phyloP scores from a whole-genome alignment of 2,113 vertebrate genomes.

The Rhea pennata region DNA sequence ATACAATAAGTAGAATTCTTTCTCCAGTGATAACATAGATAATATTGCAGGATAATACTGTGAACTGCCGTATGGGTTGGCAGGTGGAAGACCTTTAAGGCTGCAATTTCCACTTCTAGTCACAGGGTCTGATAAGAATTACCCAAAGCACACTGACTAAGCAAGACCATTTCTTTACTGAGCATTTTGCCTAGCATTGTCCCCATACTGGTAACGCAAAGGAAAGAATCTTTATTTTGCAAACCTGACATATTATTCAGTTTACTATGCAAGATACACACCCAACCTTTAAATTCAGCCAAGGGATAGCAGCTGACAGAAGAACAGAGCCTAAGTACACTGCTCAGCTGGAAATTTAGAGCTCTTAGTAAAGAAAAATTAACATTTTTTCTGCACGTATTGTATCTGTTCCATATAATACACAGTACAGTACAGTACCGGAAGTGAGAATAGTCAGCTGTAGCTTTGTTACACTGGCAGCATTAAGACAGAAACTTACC shows the following conservation, averaged over 20 bases:
- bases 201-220: neutral
- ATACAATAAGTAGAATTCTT: constrained; percentile 1
- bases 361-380: neutral
- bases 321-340: neutral
- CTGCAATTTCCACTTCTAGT: neutral
- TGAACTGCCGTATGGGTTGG: accelerated
- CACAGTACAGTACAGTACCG: neutral
- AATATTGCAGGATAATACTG: neutral
- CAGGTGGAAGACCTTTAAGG: neutral
- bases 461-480: neutral
- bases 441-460: neutral
- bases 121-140: neutral
- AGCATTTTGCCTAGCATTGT: neutral
- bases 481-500: neutral
- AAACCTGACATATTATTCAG: neutral
- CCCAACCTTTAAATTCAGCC: neutral
- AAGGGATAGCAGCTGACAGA: neutral
- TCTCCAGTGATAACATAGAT: neutral
- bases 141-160: neutral
- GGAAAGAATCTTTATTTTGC: neutral
- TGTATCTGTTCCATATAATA: neutral
- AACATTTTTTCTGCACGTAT: neutral
- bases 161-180: neutral
- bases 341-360: neutral
- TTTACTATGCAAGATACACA: neutral